phyloP scores from a whole-genome alignment of 2,113 vertebrate genomes.

The Protomyctophum bolini region DNA sequence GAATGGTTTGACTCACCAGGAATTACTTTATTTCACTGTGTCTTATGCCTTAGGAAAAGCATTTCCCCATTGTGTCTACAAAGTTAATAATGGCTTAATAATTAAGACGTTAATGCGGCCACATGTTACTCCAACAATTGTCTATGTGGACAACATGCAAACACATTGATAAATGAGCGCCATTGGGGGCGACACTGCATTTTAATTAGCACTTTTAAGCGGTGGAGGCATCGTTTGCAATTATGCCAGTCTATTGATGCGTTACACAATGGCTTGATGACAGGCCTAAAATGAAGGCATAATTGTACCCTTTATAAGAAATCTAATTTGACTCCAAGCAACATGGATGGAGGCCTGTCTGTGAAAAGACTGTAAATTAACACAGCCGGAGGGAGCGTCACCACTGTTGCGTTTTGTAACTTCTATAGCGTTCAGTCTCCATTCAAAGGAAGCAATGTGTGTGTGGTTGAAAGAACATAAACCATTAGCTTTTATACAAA shows the following conservation, averaged over 20 bases:
- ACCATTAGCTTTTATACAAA: no score
- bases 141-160: conserved; percentile 63
- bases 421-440: no score
- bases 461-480: no score
- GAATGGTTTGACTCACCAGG: no score
- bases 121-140: conserved; percentile 37
- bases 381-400: not conserved
- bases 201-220: conserved; percentile 76
- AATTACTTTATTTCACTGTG: no score
- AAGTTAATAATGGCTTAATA: conserved; percentile 56
- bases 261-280: conserved; percentile 72
- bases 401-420: not conserved
- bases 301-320: conserved; percentile 71
- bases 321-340: conserved; percentile 54
- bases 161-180: conserved; percentile 68
- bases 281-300: conserved; percentile 67
- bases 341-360: conserved; percentile 1
- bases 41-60: not conserved
- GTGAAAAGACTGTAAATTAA: conserved; percentile 17
- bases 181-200: conserved; percentile 65
- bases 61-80: conserved; percentile 47
- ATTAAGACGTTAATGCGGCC: conserved; percentile 53
- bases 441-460: no score
- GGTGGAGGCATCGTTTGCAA: conserved; percentile 69
- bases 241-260: conserved; percentile 75